These are phyloP conservation scores for Tangara arthus DNA, from an alignment of 2,797 vertebrate species.

Conservation along the genomic window DNA sequence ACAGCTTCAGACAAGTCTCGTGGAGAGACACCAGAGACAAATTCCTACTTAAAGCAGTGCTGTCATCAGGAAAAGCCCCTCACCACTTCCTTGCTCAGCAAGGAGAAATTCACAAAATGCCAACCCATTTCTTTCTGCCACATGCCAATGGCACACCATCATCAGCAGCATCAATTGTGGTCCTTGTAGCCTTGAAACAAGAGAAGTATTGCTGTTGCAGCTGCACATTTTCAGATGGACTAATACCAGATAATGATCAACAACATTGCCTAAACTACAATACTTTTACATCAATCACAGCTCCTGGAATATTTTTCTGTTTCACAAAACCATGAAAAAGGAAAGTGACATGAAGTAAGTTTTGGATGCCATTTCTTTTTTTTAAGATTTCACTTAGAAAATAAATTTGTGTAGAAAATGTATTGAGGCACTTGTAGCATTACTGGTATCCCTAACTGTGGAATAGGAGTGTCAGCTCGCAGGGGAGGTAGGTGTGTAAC, in stretches of 20 bases:
- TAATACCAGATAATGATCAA: neutral
- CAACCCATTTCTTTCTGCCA: neutral
- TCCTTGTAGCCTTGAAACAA: neutral
- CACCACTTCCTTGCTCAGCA: neutral
- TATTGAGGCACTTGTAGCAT: neutral
- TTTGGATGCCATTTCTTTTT: neutral
- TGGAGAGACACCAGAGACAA: neutral
- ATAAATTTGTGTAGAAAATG: neutral
- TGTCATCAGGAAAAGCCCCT: neutral
- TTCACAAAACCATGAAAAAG: neutral
- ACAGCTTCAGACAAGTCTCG: neutral
- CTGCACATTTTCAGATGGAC: neutral
- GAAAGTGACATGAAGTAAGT: neutral
- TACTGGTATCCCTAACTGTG: neutral
- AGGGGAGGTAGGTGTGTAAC: neutral
- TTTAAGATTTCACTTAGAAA: neutral
- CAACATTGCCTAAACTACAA: neutral
- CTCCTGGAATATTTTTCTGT: neutral
- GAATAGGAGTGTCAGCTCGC: neutral
- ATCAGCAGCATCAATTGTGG: accelerated
- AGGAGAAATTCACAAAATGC: neutral
- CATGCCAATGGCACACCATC: neutral
- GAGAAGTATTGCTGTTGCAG: neutral
- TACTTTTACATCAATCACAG: neutral
- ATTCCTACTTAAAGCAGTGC: neutral